Evolutionary conservation across 2,797 vertebrate genomes (phyloP), one percentile per base, ranked within the genome.

Genomic region (Echiichthys vipera): DNA sequence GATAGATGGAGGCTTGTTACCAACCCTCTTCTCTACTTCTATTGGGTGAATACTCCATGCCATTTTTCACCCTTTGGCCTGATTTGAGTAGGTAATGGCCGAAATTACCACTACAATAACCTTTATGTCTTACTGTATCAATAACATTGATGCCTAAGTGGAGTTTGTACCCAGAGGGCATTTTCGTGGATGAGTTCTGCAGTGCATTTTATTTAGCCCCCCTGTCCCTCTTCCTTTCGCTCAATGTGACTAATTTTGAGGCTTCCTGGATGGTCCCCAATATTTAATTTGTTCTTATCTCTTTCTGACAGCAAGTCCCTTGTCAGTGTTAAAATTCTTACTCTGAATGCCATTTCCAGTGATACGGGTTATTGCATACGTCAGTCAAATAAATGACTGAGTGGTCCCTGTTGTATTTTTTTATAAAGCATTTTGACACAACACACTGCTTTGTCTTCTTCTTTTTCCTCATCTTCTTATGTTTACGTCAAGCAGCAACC

Each of bases 1-100:
- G 88, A 83, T 75, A 81, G 64, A 86, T 77, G 43, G 90, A 91
- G 89, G 78, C 84, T 91, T 81, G 87, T 90, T 88, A 85, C 72
- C 65, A 74, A 18, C 64, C 65, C 18, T 72, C 43, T 42, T 12
- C 14, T 71, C 46, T 67, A n/a, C 30, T 71, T 74, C 56, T 69
- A 78, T 34, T 47, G 20, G 59, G 55, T 2, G 13, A 32, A 64
- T 74, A 45, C 46, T 69, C 36, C 24, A 49, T n/a, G n/a, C 54
- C 42, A 54, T 74, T 74, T 71, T 70, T 54, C 58, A 55, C 59
- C 37, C 50, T 17, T 62, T 80, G 47, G n/a, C 59, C 72, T 63
- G 40, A 84, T 78, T 51, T 71, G 65, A 82, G 67, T 46, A 53
- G 25, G 56, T 83, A 84, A 83, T 69, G 15, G 67, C 34, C 65